Evolutionary conservation across 2,888 invertebrate genomes (phyloP), one percentile per base, ranked within the genome.

Genomic region (Drosophila peninsularis): DNA sequence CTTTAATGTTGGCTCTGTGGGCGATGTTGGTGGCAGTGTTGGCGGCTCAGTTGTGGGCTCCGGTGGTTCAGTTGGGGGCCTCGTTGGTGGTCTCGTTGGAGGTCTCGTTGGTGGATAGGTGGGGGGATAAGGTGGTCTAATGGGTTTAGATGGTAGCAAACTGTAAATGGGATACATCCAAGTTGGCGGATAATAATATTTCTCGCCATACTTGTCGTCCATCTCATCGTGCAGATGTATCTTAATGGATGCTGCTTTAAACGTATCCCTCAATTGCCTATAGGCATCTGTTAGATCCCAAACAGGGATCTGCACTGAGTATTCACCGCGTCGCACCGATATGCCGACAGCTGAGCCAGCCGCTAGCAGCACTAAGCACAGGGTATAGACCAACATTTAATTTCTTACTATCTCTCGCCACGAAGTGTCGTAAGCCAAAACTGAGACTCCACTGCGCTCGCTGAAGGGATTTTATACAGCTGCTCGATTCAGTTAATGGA

Each of bases 331-430:
- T 19, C 14, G 5, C 0, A 30, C 0, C 13, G 57, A 11, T n/a
- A 30, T 14, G 7, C 37, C 7, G 4, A 10, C 3, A 11, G 11
- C 14, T n/a, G 36, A 19, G 37, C 49, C 19, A 30, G 27, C 49
- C 24, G 49, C 49, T 11, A 49, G 19, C 49, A 49, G 36, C 19
- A 49, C 6, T 19, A 49, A 1, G 7, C 1, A 49, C 37, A 57
- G 37, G 27, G 19, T 56, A 45, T 56, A 3, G n/a, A 1, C 56
- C 1, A 45, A 11, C 56, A 56, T 56, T 27, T 27, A 9, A 14
- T 11, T 5, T n/a, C n/a, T 24, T 11, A n/a, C 9, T 14, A 49
- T 49, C 19, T 32, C 49, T 30, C 7, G 32, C 19, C 21, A 14
- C 54, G 30, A 41, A 14, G 24, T n/a, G 24, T 3, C 24, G 3